Evolutionary conservation across 2,113 vertebrate genomes (phyloP).

Genomic region (Semicossyphus pulcher): DNA sequence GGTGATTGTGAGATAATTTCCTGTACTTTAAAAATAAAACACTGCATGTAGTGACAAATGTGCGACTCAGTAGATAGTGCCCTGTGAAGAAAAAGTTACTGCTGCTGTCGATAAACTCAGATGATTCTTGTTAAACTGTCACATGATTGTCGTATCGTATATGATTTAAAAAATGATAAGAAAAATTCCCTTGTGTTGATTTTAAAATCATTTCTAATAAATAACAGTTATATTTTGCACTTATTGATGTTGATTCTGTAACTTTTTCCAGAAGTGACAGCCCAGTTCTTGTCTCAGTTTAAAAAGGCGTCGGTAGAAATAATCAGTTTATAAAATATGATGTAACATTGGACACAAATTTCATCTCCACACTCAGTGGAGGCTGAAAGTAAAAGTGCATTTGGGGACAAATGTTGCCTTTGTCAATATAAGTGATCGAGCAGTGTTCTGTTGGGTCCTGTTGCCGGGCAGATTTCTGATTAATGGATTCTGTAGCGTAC

Average conservation of each 20-base stretch:
- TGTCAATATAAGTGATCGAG: conserved; percentile 24
- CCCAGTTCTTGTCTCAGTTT: neutral
- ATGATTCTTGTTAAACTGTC: neutral
- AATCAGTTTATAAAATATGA: conserved; percentile 28
- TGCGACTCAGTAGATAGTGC: no score
- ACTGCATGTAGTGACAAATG: neutral
- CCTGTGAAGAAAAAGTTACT: no score
- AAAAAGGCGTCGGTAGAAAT: conserved; percentile 15
- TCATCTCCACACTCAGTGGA: conserved; percentile 16
- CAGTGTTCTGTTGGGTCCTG: neutral
- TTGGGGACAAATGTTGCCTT: conserved; percentile 51
- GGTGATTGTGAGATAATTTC: conserved; percentile 8
- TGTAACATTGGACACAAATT: conserved; percentile 31
- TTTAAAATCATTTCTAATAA: neutral
- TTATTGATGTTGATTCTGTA: conserved; percentile 22
- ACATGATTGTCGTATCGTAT: conserved; percentile 64
- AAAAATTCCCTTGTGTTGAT: no score
- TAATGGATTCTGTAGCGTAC: neutral
- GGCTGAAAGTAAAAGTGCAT: conserved; percentile 70
- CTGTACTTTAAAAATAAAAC: conserved; percentile 16
- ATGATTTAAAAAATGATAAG: no score
- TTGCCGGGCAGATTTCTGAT: conserved; percentile 16
- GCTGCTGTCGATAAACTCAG: no score
- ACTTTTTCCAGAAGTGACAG: conserved; percentile 22
- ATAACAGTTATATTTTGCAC: neutral